Evolutionary conservation across 1,140 invertebrate species (phyloP), one percentile per base, ranked within the genome.

Genomic region (Propsilocerus akamusi): DNA sequence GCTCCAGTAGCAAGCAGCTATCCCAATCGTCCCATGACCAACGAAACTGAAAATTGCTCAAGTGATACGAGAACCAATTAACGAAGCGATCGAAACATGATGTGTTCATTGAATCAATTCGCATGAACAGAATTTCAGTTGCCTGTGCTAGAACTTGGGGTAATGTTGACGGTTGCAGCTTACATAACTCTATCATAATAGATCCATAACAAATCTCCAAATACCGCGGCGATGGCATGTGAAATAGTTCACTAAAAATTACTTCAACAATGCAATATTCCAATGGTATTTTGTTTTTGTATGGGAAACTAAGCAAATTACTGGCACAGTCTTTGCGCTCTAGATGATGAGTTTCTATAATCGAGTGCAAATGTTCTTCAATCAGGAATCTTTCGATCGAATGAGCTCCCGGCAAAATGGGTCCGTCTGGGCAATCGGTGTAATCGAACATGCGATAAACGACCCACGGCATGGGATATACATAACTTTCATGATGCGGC

Each of bases 11-110:
- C 23, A 90, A 68, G 58, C 84, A 87, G 37, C 76, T 77, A 58
- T 85, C 83, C 89, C 91, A 95, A 58, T 94, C 90, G 57, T 93
- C 87, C 97, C 97, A 99, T 2, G 86, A 92, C 95, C 96, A 99
- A 48, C 91, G 80, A 60, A 96, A 98, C 67, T 98, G 93, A 61
- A 99, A 99, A 69, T 99, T 99, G 62, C 94, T 98, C 65, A 99
- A 74, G 71, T 99, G 96, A 63, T 98, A 99, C 0, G 90, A 80
- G 71, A 99, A 99, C 96, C 96, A 99, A 61, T 80, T 85, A 3
- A 90, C 86, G 68, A 99, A 96, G 56, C 94, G 83, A 65, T 99
- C 94, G 68, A 99, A 92, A 63, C 93, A 94, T 4, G 87, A 80
- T 2, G 89, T 81, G 62, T 97, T 96, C 95, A 99, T 98, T 8